Base-by-base conservation (phyloP, 2,888 invertebrate genomes). In the Mycogona germanica region DNA sequence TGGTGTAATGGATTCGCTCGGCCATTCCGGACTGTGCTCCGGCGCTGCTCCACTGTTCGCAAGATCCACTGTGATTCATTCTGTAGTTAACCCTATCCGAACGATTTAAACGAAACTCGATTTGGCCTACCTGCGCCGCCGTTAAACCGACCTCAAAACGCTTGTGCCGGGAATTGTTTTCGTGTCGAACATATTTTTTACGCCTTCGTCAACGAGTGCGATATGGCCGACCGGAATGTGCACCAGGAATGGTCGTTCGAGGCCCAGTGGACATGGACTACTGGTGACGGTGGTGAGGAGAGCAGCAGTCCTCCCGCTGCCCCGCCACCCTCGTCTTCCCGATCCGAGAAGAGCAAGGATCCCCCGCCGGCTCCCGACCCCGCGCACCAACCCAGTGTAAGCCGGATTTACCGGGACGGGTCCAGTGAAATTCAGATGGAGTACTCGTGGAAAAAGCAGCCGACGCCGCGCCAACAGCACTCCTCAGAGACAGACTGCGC, bases 321-420 rank as follows among this genome's bases (percentile, higher is more conserved):
- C n/a, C 9, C 9, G 9, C 9, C 14, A n/a, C 57, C 59, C 9
- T 58, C 62, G 2, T 51, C 40, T 12, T 62, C 63, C 40, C 47
- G 56, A 21, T 44, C 26, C 23, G 57, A 56, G 6, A 14, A 12
- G 19, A 19, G 35, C 28, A 23, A 14, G n/a, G 26, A 32, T n/a
- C 19, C 49, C 28, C 21, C 5, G 40, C 23, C 38, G n/a, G n/a
- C 17, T 29, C 9, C 17, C 28, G 29, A 35, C 26, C 44, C 28
- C 17, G 35, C 41, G 21, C 19, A 41, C 30, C 32, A 25, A 50
- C 54, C 37, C 51, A 51, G 23, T 29, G 41, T 52, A 19, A 52
- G 45, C 7, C 19, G 52, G 19, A 32, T 52, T 14, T 52, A 29
- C 30, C 52, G 40, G 19, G 52, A 52, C 26, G 52, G 52, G 25